Percentiles rank a stretch among this genome's conserved stretches.
Evolutionary conservation across 2,113 vertebrate genomes (phyloP).

Genomic region (Casuarius casuarius): DNA sequence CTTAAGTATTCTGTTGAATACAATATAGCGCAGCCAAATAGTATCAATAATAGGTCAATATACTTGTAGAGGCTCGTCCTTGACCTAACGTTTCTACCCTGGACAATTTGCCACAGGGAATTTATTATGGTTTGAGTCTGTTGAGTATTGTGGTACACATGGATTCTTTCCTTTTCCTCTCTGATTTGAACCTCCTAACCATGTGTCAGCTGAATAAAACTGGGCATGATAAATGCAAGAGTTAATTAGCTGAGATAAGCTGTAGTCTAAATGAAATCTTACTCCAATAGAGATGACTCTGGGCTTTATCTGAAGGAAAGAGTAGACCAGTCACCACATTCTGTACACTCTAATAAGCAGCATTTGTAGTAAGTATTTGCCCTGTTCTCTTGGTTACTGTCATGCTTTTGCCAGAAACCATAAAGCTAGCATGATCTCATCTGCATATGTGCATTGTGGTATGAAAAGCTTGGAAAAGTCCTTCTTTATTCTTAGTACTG

Average conservation of each 20-base stretch:
- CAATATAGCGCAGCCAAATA: neutral
- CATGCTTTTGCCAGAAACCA: neutral
- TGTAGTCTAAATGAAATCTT: neutral
- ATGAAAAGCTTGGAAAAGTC: neutral
- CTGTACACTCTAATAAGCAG: neutral
- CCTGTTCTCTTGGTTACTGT: conserved; percentile 20
- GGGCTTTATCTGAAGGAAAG: neutral
- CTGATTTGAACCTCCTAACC: neutral
- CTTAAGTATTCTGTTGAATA: neutral
- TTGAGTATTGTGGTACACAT: neutral
- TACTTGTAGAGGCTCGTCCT: neutral
- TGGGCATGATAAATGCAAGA: neutral
- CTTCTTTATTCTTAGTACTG: neutral
- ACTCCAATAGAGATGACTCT: neutral
- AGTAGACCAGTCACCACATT: neutral
- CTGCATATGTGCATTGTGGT: neutral
- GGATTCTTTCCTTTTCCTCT: neutral
- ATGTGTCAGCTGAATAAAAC: neutral
- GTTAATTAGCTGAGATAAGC: conserved; percentile 8
- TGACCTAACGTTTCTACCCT: neutral
- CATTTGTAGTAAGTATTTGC: neutral
- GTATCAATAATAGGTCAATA: neutral
- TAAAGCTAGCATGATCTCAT: neutral
- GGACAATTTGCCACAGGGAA: neutral
- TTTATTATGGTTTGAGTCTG: neutral